Conservation (phyloP, 2,113 vertebrate species). For the Marmota monax region DNA sequence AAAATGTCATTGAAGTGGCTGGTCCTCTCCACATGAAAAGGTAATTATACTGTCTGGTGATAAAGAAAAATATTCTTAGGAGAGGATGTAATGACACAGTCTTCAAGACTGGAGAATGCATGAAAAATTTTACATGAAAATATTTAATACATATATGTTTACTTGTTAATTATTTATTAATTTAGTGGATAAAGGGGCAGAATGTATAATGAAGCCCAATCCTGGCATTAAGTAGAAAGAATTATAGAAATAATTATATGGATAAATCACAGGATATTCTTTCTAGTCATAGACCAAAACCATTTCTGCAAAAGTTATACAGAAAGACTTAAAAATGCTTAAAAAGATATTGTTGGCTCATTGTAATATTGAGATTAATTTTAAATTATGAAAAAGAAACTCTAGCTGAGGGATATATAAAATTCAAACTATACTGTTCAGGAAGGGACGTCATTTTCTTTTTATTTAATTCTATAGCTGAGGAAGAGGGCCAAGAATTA, state of each 20-base stretch:
- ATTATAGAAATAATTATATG: background rate
- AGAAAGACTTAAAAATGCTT: background rate
- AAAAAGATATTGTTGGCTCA: background rate
- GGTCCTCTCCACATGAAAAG: slow-evolving; percentile 50
- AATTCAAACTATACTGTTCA: background rate
- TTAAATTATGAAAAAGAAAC: background rate
- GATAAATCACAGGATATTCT: background rate
- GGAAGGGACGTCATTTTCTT: background rate
- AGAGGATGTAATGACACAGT: background rate
- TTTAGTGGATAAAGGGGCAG: background rate
- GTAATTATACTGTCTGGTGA: slow-evolving; percentile 54
- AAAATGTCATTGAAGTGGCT: slow-evolving; percentile 68
- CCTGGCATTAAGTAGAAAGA: background rate
- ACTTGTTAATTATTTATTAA: background rate
- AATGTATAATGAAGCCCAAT: background rate
- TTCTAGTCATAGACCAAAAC: background rate
- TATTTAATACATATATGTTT: background rate
- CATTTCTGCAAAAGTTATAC: background rate
- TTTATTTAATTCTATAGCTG: background rate
- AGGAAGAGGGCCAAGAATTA: background rate
- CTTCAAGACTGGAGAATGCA: background rate
- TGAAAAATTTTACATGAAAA: background rate
- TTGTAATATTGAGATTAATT: background rate
- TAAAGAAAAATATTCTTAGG: slow-evolving; percentile 53
- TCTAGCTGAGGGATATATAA: background rate